Conservation (phyloP, 1,140 invertebrate species). For the Drosophila nikananu region DNA sequence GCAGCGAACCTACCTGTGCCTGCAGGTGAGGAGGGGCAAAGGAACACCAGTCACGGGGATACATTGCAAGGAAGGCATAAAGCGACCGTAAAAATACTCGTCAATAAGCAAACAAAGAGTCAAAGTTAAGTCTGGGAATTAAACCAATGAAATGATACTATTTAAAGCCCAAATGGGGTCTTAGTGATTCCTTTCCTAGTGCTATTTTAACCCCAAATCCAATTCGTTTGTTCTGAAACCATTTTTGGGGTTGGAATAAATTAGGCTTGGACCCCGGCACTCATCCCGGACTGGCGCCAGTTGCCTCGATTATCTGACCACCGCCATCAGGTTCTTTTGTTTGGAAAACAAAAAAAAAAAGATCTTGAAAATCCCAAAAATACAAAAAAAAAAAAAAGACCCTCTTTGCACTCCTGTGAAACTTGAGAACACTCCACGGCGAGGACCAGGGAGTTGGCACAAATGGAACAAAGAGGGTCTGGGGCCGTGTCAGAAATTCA, state of each 20-base stretch:
- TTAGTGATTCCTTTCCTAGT: neutral
- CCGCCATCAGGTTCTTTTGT: slow-evolving; percentile 67
- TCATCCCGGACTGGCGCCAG: slow-evolving; percentile 39
- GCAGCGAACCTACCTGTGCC: neutral
- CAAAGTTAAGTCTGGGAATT: neutral
- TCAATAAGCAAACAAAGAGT: neutral
- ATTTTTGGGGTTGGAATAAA: slow-evolving; percentile 7
- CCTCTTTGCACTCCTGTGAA: slow-evolving; percentile 41
- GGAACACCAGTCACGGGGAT: neutral
- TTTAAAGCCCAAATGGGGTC: neutral
- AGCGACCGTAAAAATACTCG: neutral
- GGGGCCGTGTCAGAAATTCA: slow-evolving; percentile 72
- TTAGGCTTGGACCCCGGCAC: neutral
- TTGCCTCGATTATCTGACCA: slow-evolving; percentile 58
- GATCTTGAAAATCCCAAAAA: slow-evolving; percentile 6
- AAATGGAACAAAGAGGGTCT: slow-evolving; percentile 19
- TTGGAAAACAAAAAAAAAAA: neutral
- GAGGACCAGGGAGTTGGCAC: neutral
- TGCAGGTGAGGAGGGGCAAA: no score
- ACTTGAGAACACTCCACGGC: slow-evolving; percentile 69
- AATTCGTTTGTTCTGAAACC: neutral
- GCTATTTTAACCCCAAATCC: neutral
- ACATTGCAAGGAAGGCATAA: neutral
- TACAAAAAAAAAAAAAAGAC: slow-evolving; percentile 7
- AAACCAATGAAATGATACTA: neutral